Conservation (phyloP, 2,113 vertebrate species). For the Paracanthobrama guichenoti region DNA sequence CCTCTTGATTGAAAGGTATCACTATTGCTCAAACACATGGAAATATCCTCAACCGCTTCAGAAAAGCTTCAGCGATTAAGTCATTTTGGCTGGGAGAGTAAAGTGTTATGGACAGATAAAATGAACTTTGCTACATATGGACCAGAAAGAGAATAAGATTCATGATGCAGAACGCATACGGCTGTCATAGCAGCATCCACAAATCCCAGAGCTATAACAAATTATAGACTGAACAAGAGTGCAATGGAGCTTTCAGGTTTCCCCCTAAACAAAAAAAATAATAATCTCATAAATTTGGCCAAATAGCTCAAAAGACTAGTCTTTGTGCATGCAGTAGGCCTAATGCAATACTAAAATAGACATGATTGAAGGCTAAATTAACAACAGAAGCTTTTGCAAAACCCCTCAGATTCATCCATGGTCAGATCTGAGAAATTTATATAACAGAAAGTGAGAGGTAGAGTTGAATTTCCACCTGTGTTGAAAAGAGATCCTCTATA, state of each 20-base stretch:
- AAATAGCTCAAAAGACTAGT: background rate
- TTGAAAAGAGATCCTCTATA: conserved; percentile 21
- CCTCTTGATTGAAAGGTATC: background rate
- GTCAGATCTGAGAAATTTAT: background rate
- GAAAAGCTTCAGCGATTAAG: background rate
- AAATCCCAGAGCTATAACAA: background rate
- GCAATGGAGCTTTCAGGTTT: background rate
- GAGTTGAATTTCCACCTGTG: background rate
- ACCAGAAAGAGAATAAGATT: conserved; percentile 21
- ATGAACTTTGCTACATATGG: conserved; percentile 10
- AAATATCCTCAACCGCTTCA: background rate
- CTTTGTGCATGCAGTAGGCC: background rate
- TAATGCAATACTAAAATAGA: background rate
- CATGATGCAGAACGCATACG: background rate
- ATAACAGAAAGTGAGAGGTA: background rate
- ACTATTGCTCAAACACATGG: background rate
- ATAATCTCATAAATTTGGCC: background rate
- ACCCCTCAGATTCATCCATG: background rate
- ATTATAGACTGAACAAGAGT: conserved; percentile 1
- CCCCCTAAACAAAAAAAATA: background rate
- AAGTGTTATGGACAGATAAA: background rate
- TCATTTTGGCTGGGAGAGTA: background rate
- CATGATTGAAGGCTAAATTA: background rate
- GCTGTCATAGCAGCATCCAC: background rate
- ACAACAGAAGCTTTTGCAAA: background rate